Base-by-base conservation (phyloP, 1,140 invertebrate species). In the Pararge aegeria region DNA sequence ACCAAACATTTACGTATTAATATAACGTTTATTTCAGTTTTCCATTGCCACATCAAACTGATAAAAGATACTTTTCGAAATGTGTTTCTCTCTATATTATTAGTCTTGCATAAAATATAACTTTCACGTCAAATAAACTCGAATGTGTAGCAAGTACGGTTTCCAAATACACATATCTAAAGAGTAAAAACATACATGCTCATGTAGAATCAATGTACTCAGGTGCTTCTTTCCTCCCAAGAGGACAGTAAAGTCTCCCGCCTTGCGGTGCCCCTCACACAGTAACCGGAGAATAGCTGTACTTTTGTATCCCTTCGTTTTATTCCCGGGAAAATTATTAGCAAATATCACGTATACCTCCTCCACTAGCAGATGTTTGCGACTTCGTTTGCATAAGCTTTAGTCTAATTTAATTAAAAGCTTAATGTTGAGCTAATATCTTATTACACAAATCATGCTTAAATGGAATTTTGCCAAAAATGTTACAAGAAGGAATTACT, bases 121-220 rank as follows among this genome's bases (percentile, higher is more conserved):
- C 3, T n/a, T 34, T 34, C 12, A 34, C 7, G 30, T 34, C 0
- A n/a, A 34, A 34, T 34, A 12, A 10, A 34, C 30, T 34, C 38
- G 16, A 40, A 5, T 15, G 15, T 18, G 3, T 18, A 42, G 12
- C 52, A 59, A 49, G 53, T 53, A 57, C 15, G 50, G 38, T 55
- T 51, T 42, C 29, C 29, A 50, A 60, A 58, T 59, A 53, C 55
- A 49, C 57, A 52, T 53, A 54, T 20, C 34, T 61, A 50, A 55
- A 37, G 5, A 27, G 21, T 16, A 54, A 57, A 61, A 68, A 58
- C 51, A 62, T 63, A 48, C 54, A 64, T 44, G 64, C 71, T 78
- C 73, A 74, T 75, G 75, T 75, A 81, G 71, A 84, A 84, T 83
- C 81, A 84, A 86, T 86, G 80, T 84, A 69, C 73, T 72, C 68